Evolutionary conservation across 2,888 invertebrate species (phyloP), one percentile per base, ranked within the genome.

Genomic region (Steinernema hermaphroditum): DNA sequence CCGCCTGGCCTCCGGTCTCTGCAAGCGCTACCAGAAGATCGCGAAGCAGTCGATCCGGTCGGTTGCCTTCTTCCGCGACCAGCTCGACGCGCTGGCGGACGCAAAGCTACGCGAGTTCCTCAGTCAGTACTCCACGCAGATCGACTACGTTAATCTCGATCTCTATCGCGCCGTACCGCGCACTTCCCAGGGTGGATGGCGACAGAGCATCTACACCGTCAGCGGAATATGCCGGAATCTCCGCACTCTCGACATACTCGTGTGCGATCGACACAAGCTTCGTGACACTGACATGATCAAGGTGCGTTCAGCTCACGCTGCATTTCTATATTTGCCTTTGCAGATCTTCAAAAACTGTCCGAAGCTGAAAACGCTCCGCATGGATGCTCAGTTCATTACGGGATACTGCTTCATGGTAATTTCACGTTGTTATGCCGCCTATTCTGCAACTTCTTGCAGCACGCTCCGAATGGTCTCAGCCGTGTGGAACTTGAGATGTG

Each of bases 161-260:
- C 75, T 82, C n/a, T 82, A 76, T 72, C 75, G 76, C 27, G 77
- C 78, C 43, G 62, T 77, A 14, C 70, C 76, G 71, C 77, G 80
- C 46, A 78, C 76, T 16, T 77, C 80, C 4, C 82, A 82, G 72
- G 80, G 82, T 78, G 72, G 75, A 24, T 82, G 82, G 82, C 72
- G 82, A 0, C 82, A 82, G 71, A 78, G 78, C 2, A 77, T 82
- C 4, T 74, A 78, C 29, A 68, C 72, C 2, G 71, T 77, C 8
- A 70, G 76, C 32, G 46, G 69, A 0, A 70, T 74, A 9, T 81
- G 82, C 54, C 68, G 75, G 14, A 75, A 79, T 19, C 72, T 82
- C 44, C 72, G 72, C 24, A 76, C 78, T 24, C 50, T 82, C 32
- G 76, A 77, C 46, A 72, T 82, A 14, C 68, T 82, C 9, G 70